phyloP scores from a whole-genome alignment of 2,113 vertebrate genomes.

The Acanthisitta chloris region DNA sequence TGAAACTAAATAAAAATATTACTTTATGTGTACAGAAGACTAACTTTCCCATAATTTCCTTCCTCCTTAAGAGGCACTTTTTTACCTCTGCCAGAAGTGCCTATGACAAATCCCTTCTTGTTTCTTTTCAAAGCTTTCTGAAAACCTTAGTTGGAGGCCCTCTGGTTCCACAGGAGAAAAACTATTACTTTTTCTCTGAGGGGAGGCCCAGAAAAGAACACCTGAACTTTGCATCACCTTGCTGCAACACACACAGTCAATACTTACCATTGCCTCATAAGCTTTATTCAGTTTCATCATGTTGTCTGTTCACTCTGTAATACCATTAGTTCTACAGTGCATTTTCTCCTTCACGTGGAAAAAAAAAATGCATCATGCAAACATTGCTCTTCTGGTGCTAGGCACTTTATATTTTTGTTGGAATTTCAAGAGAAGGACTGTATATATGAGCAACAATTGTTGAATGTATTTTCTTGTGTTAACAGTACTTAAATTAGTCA shows the following conservation, averaged over 20 bases:
- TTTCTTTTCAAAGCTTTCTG: not conserved
- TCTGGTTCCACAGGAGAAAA: not conserved
- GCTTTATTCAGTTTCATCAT: not conserved
- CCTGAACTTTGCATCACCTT: not conserved
- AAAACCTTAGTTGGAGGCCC: not conserved
- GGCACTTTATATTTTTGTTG: slow-evolving; percentile 45
- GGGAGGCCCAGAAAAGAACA: not conserved
- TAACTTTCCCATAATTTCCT: not conserved
- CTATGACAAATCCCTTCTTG: not conserved
- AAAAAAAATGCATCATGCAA: slow-evolving; percentile 54
- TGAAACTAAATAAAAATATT: not conserved
- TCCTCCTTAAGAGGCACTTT: not conserved
- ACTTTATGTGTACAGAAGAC: not conserved
- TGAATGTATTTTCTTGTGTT: not conserved
- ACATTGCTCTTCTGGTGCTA: slow-evolving; percentile 50
- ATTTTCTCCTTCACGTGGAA: not conserved
- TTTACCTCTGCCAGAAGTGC: not conserved
- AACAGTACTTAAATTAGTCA: slow-evolving; percentile 28
- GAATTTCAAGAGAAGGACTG: not conserved
- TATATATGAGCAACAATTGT: slow-evolving; percentile 48
- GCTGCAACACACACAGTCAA: not conserved
- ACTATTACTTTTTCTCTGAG: not conserved
- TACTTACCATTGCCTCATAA: not conserved
- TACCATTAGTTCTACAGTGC: not conserved
- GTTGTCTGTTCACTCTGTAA: not conserved